Evolutionary conservation across 2,888 invertebrate species (phyloP), one percentile per base, ranked within the genome.

Genomic region (Andrena bicolor): DNA sequence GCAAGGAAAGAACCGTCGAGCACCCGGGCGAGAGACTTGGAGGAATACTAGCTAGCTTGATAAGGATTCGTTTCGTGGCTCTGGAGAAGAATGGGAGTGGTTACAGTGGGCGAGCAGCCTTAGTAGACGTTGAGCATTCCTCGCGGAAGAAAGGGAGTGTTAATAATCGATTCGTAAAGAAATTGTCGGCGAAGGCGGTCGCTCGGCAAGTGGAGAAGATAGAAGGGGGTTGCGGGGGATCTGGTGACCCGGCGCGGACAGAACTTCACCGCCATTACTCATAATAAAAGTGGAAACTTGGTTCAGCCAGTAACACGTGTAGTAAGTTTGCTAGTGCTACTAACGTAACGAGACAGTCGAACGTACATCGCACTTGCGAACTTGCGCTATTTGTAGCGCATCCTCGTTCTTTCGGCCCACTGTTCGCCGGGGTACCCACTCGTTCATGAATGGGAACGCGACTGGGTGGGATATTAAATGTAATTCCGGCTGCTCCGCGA

Each of bases 231-330:
- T 41, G 41, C 41, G 13, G 53, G 16, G 16, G 23, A 68, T 53
- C 32, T 26, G 68, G 51, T 23, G 53, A 68, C 30, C 35, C 53
- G 16, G 16, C 20, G 35, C 53, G 32, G 53, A 68, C 68, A 41
- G 64, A 73, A 56, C 49, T 58, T 6, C 70, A 10, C 30, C 30
- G 80, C 68, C 73, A 66, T 80, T 80, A 68, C 30, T 74, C 80
- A 68, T 73, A 68, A 74, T 73, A 80, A 51, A 56, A 56, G 58
- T 26, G 58, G 70, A 63, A 69, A 58, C 56, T 73, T 74, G 61
- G 66, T 73, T 56, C 48, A 2, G 32, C 4, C 23, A 32, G 53
- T 53, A 26, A 53, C 53, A 53, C 53, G 68, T 53, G 68, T 35
- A 23, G 53, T 23, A 68, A 53, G 13, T 68, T 68, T 13, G 32